Percentiles rank a stretch among this genome's conserved stretches.
Conservation (phyloP, 2,797 vertebrate species). For the Lateolabrax maculatus region DNA sequence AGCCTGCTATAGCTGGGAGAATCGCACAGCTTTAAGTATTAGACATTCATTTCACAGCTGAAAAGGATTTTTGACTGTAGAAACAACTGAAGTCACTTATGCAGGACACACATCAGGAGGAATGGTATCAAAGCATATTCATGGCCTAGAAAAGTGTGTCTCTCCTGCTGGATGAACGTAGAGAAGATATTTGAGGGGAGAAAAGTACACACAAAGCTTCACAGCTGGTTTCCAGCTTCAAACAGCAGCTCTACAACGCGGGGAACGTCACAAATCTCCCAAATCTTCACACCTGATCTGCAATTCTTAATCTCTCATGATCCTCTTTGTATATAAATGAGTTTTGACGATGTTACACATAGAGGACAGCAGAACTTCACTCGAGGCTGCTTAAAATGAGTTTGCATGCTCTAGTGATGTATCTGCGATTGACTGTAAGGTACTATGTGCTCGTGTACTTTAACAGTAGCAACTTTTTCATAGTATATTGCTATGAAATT, state of each 20-base stretch:
- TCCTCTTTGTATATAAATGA: constrained; percentile 32
- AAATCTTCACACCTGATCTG: constrained; percentile 23
- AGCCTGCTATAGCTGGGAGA: constrained; percentile 5
- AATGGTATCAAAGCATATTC: constrained; percentile 10
- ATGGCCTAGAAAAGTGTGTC: background rate
- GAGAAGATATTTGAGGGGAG: background rate
- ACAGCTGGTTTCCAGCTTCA: constrained; percentile 24
- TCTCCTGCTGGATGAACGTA: background rate
- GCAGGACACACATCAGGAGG: background rate
- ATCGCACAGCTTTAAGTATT: constrained; percentile 5
- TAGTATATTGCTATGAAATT: background rate
- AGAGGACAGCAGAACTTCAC: background rate
- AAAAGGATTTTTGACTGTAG: constrained; percentile 20
- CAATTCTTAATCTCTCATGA: constrained; percentile 37
- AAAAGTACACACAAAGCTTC: background rate
- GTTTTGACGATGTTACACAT: background rate
- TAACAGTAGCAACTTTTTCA: background rate
- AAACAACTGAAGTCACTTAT: constrained; percentile 35
- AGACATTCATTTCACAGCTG: constrained; percentile 17
- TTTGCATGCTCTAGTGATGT: background rate
- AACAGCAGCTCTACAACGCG: background rate
- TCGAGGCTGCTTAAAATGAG: constrained; percentile 1
- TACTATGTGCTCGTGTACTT: background rate
- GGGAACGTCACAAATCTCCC: background rate
- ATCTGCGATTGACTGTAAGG: background rate